Base-by-base conservation (phyloP, 2,113 vertebrate species). In the Amazona guildingii region DNA sequence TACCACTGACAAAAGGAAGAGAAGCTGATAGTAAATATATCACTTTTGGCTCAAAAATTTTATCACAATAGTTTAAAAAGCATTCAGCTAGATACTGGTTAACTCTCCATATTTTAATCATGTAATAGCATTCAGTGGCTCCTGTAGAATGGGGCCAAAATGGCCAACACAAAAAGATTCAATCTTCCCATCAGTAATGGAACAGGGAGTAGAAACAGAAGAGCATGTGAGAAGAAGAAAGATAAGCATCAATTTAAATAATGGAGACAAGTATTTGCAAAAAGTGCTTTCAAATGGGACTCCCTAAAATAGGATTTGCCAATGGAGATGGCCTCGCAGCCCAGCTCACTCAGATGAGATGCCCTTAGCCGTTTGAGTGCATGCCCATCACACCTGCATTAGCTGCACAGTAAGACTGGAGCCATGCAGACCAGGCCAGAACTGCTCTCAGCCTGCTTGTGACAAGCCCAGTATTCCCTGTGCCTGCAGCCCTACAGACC, bases 301-400 rank as follows among this genome's bases (percentile, higher is more conserved):
- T 37, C 11, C 39, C 49, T 77, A n/a, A 90, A 76, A 59, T 1
- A 44, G 24, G 35, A 64, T 79, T 87, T 78, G 33, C 25, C 20
- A 81, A 17, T 7, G 55, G 37, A 24, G 6, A 41, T 20, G 19
- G 6, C 17, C 28, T 13, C 46, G 24, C n/a, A 82, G 61, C 41
- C 21, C n/a, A 54, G 1, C 62, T 64, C 31, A 28, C 48, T 68
- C 78, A 33, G 35, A 25, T 0, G 2, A 67, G n/a, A 25, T 17
- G 11, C 27, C 28, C 18, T 21, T 5, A 15, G 33, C 11, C 10
- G 23, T 23, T 13, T 46, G 44, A 29, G 33, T 17, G 13, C 39
- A 6, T 6, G 14, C 13, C 31, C 6, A 2, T 7, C 6, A 28
- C 0, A 3, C 9, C 31, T 2, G 0, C 0, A 0, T 61, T 25